A percentile compares a stretch with the other conserved stretches of the same genome.
Evolutionary conservation across 2,113 vertebrate genomes (phyloP).

Genomic region (Acanthisitta chloris): DNA sequence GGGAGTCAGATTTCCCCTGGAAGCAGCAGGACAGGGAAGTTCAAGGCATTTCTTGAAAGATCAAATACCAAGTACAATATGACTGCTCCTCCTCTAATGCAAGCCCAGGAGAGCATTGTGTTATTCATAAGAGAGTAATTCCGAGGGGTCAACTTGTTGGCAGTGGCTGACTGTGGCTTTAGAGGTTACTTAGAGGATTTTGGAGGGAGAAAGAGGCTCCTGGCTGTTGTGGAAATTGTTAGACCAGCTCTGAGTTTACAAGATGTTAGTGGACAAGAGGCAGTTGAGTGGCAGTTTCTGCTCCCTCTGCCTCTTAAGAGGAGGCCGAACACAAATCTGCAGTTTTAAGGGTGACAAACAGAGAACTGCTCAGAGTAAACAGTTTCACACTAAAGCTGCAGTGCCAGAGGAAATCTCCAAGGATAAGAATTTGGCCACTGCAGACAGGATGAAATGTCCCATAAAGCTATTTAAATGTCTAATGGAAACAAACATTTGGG

Average conservation of each 20-base stretch:
- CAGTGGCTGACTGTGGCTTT: neutral
- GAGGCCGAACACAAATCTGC: neutral
- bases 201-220: neutral
- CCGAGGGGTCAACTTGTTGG: neutral
- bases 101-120: neutral
- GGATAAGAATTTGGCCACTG: neutral
- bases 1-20: neutral
- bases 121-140: neutral
- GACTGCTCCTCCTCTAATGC: neutral
- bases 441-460: neutral
- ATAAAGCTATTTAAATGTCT: slow-evolving; percentile 12
- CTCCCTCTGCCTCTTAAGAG: neutral
- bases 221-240: neutral
- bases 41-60: neutral
- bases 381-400: neutral
- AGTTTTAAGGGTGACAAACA: neutral
- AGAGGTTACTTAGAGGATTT: neutral
- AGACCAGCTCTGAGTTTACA: neutral
- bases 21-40: neutral
- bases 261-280: neutral
- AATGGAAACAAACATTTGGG: neutral
- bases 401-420: neutral
- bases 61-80: neutral
- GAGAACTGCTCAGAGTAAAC: neutral
- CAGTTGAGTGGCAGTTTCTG: neutral